Evolutionary conservation across 1,140 invertebrate species (phyloP).

Genomic region (Scaptomyza montana): DNA sequence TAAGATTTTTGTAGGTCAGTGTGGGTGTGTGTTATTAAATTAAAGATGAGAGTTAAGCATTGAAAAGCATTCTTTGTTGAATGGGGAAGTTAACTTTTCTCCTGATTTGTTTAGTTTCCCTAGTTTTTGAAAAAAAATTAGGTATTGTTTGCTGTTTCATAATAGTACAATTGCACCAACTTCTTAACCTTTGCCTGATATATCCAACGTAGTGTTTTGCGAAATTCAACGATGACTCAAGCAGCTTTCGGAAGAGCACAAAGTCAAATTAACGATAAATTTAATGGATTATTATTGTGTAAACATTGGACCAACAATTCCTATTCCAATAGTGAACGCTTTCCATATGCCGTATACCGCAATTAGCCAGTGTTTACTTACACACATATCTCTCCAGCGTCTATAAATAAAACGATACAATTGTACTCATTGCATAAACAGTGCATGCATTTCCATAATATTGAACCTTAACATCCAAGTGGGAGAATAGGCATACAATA

Average conservation of each 20-base stretch:
- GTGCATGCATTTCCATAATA: constrained; percentile 47
- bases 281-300: constrained; percentile 11
- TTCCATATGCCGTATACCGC: constrained; percentile 13
- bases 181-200: constrained; percentile 9
- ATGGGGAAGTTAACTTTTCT: not conserved
- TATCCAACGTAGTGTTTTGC: not conserved
- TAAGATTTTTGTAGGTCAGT: constrained; percentile 8
- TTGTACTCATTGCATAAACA: constrained; percentile 42
- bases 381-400: constrained; percentile 10
- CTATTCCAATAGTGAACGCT: constrained; percentile 6
- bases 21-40: constrained; percentile 45
- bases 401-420: constrained; percentile 39
- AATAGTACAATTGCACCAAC: constrained; percentile 33
- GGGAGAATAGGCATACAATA: constrained; percentile 19
- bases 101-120: not conserved
- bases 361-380: constrained; percentile 41
- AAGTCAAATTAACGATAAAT: constrained; percentile 13
- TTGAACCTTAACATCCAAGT: constrained; percentile 30
- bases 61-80: not conserved
- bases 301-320: constrained; percentile 18
- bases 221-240: constrained; percentile 40
- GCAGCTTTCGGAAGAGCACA: constrained; percentile 25
- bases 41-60: constrained; percentile 2
- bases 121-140: not conserved
- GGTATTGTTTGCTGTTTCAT: constrained; percentile 27